phyloP scores from a whole-genome alignment of 1,140 invertebrate species.

The Drosophila murphyi region DNA sequence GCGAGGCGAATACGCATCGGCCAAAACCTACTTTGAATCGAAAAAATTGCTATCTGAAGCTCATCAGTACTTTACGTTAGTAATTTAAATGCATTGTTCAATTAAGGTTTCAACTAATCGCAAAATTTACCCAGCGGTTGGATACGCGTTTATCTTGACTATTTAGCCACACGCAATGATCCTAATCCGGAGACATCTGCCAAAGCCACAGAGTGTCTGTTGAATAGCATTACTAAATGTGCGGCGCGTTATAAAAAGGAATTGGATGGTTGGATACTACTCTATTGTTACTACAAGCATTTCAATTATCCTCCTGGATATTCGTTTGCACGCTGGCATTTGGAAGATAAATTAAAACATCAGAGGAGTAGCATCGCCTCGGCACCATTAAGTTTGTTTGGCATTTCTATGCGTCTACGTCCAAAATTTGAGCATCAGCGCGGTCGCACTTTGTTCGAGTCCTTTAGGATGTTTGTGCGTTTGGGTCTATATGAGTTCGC shows the following conservation, averaged over 20 bases:
- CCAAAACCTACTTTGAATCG: slow-evolving; percentile 29
- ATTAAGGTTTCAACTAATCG: background rate
- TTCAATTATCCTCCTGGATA: slow-evolving; percentile 60
- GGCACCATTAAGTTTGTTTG: slow-evolving; percentile 33
- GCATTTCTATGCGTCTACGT: background rate
- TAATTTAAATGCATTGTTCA: background rate
- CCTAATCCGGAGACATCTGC: slow-evolving; percentile 20
- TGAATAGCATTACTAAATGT: slow-evolving; percentile 40
- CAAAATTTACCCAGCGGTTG: slow-evolving; percentile 41
- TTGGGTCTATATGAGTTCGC: slow-evolving; percentile 69
- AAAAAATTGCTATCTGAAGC: background rate
- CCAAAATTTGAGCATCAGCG: slow-evolving; percentile 3
- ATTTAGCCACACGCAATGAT: slow-evolving; percentile 46
- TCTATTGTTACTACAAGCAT: slow-evolving; percentile 61
- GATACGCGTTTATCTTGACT: slow-evolving; percentile 58
- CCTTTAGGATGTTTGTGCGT: slow-evolving; percentile 47
- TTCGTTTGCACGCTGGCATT: slow-evolving; percentile 55
- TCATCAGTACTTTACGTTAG: slow-evolving; percentile 60
- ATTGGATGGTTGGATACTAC: slow-evolving; percentile 61
- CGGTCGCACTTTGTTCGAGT: slow-evolving; percentile 36
- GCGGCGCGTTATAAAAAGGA: slow-evolving; percentile 11
- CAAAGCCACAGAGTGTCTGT: slow-evolving; percentile 61
- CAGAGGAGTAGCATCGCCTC: background rate
- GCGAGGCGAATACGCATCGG: slow-evolving; percentile 28
- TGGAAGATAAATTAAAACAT: slow-evolving; percentile 21